phyloP scores from a whole-genome alignment of 2,797 vertebrate species.

The Alosa sapidissima region DNA sequence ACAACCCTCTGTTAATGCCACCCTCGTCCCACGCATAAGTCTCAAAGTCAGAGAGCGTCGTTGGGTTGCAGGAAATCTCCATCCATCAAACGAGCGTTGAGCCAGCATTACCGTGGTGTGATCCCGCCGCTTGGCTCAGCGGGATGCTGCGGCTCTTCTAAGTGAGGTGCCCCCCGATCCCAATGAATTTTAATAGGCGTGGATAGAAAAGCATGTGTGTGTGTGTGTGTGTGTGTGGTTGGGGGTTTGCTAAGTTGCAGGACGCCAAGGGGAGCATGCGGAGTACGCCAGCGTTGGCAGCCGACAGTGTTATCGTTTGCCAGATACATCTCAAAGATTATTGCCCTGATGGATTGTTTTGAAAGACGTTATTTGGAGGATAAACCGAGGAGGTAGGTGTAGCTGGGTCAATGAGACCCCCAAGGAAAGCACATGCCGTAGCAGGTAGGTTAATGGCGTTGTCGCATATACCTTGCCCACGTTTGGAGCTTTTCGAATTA shows the following conservation, averaged over 20 bases:
- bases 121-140: constrained; percentile 36
- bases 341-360: constrained; percentile 15
- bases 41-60: constrained; percentile 30
- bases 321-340: constrained; percentile 24
- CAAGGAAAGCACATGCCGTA: not conserved
- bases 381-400: constrained; percentile 4
- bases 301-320: constrained; percentile 7
- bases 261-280: not conserved
- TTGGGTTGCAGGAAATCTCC: constrained; percentile 35
- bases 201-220: not conserved
- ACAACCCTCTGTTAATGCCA: constrained; percentile 15
- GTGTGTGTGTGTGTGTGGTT: constrained; percentile 4
- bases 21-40: constrained; percentile 27
- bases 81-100: constrained; percentile 44
- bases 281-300: not conserved
- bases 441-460: not conserved
- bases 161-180: constrained; percentile 44
- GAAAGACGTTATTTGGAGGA: constrained; percentile 15
- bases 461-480: not conserved
- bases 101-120: constrained; percentile 43
- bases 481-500: not conserved
- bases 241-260: not conserved
- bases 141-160: constrained; percentile 44
- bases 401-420: not conserved
- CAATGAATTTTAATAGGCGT: constrained; percentile 54